These are phyloP conservation scores for Pseudococcus viburni DNA, from an alignment of 2,888 invertebrate species.

Conservation along the genomic window DNA sequence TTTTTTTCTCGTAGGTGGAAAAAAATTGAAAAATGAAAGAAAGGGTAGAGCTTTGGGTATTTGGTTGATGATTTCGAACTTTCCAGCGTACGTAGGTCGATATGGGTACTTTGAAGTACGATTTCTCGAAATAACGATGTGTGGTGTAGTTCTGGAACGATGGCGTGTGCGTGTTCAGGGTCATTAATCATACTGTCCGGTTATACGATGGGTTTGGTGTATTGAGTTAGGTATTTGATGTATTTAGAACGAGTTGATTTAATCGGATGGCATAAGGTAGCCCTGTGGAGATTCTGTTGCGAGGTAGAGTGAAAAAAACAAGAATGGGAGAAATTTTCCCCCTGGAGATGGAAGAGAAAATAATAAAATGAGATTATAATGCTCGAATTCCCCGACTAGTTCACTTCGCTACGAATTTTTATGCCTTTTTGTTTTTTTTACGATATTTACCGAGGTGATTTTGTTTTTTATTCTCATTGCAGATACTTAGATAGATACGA, in stretches of 20 bases:
- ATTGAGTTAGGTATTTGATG: not conserved
- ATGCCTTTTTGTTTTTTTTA: not conserved
- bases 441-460: not conserved
- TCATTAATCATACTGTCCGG: slow-evolving; percentile 11
- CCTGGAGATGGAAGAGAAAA: not conserved
- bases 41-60: not conserved
- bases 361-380: not conserved
- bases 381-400: not conserved
- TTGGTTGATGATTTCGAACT: not conserved
- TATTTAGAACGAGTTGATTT: not conserved
- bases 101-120: not conserved
- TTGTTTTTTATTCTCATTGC: slow-evolving; percentile 68
- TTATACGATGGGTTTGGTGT: not conserved
- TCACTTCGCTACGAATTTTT: not conserved
- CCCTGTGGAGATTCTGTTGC: not conserved
- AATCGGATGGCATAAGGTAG: not conserved
- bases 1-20: not conserved
- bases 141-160: not conserved
- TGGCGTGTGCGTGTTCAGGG: not conserved
- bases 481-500: slow-evolving; percentile 89
- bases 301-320: too few relatives aligned
- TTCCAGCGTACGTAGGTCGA: not conserved
- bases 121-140: not conserved
- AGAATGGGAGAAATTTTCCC: not conserved
- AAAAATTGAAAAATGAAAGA: not conserved